These are phyloP conservation scores for Rhinogobio ventralis DNA, from an alignment of 2,797 vertebrate species.

Conservation along the genomic window DNA sequence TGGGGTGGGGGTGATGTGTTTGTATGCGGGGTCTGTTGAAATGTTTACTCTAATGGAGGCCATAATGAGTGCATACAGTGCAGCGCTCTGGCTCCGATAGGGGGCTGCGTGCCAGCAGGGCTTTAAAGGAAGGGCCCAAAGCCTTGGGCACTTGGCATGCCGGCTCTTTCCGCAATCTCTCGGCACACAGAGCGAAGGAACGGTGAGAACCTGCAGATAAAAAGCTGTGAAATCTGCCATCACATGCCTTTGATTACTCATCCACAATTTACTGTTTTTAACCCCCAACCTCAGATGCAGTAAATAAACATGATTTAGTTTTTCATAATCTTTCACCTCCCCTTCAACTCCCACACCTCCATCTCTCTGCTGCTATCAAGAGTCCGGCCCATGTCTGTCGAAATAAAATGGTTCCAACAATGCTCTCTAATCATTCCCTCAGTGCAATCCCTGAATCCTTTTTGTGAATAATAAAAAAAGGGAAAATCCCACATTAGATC, in stretches of 20 bases:
- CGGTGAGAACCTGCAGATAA: conserved; percentile 79
- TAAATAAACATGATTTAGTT: conserved; percentile 72
- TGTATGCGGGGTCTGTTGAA: conserved; percentile 73
- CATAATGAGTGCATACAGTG: conserved; percentile 80
- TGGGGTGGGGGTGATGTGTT: conserved; percentile 63
- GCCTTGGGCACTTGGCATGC: conserved; percentile 80
- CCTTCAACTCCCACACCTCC: conserved; percentile 32
- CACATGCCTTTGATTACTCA: conserved; percentile 79
- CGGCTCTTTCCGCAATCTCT: conserved; percentile 73
- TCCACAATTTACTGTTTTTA: conserved; percentile 79
- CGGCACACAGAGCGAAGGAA: conserved; percentile 69
- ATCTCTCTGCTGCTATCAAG: conserved; percentile 46
- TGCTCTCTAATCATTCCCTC: conserved; percentile 56
- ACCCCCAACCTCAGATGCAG: conserved; percentile 72
- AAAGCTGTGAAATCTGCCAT: conserved; percentile 80
- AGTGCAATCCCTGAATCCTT: conserved; percentile 44
- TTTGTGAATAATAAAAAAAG: conserved; percentile 36
- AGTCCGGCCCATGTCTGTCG: conserved; percentile 51
- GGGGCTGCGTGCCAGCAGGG: conserved; percentile 78
- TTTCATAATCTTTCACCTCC: conserved; percentile 41
- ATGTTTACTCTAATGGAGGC: conserved; percentile 85
- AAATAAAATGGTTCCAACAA: conserved; percentile 57
- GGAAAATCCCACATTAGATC: conserved; percentile 58
- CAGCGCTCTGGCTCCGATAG: conserved; percentile 75
- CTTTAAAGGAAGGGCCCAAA: conserved; percentile 75